phyloP scores from a whole-genome alignment of 2,113 vertebrate species.

The Macquaria ambigua region DNA sequence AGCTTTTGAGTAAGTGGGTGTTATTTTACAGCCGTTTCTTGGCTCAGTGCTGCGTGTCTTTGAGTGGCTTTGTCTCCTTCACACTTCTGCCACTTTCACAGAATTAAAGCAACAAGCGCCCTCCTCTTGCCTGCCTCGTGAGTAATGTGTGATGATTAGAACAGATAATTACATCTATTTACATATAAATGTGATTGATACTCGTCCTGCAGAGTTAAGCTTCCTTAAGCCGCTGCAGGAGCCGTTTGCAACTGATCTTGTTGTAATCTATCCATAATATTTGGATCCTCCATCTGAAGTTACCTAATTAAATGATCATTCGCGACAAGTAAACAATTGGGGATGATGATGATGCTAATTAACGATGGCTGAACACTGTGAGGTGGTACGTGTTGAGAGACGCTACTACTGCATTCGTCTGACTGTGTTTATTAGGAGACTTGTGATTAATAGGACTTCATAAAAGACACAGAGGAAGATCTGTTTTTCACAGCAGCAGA shows the following conservation, averaged over 20 bases:
- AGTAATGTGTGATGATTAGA: conserved; percentile 61
- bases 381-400: conserved; percentile 30
- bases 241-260: conserved; percentile 49
- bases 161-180: conserved; percentile 76
- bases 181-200: conserved; percentile 76
- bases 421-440: conserved; percentile 51
- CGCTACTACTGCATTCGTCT: conserved; percentile 18
- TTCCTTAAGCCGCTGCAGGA: conserved; percentile 61
- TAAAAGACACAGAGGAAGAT: conserved; percentile 5
- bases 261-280: conserved; percentile 70
- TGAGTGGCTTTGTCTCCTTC: conserved; percentile 56
- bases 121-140: conserved; percentile 18
- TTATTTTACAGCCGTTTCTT: conserved; percentile 46
- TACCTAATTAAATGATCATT: conserved; percentile 75
- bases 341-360: conserved; percentile 73
- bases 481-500: background rate
- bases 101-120: conserved; percentile 44
- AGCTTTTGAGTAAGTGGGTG: conserved; percentile 22
- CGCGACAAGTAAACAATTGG: conserved; percentile 65
- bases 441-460: conserved; percentile 58
- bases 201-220: conserved; percentile 57
- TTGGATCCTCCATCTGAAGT: conserved; percentile 68
- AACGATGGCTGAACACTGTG: conserved; percentile 58
- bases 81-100: conserved; percentile 54
- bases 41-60: conserved; percentile 15